phyloP scores from a whole-genome alignment of 2,113 vertebrate species.

The Bos indicus region DNA sequence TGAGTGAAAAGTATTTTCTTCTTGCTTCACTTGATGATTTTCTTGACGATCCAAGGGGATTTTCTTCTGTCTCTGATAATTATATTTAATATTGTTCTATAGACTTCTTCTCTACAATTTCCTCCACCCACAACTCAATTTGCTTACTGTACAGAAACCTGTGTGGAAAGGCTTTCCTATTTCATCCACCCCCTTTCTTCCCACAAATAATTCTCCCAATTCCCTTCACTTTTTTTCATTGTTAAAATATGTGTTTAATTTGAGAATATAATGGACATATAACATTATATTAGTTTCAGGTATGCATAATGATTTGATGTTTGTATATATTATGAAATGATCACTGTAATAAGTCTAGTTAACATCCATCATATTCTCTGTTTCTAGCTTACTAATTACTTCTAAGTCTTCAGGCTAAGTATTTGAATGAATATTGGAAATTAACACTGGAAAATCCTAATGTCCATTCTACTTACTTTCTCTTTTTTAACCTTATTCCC shows the following conservation, averaged over 20 bases:
- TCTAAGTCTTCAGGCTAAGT: neutral
- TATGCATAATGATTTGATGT: neutral
- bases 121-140: neutral
- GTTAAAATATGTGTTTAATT: neutral
- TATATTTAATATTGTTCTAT: conserved; percentile 45
- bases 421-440: conserved; percentile 13
- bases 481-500: neutral
- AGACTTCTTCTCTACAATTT: neutral
- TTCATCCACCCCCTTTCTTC: neutral
- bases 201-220: neutral
- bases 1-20: conserved; percentile 43
- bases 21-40: conserved; percentile 44
- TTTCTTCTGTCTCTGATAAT: conserved; percentile 47
- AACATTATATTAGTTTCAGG: neutral
- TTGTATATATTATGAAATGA: neutral
- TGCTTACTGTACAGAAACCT: neutral
- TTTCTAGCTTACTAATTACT: neutral
- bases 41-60: conserved; percentile 48
- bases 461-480: neutral
- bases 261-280: neutral
- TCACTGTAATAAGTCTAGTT: neutral
- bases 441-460: neutral
- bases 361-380: neutral
- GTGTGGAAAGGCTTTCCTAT: neutral
- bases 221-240: neutral